Conservation (phyloP, 2,113 vertebrate species). For the Manacus vitellinus region DNA sequence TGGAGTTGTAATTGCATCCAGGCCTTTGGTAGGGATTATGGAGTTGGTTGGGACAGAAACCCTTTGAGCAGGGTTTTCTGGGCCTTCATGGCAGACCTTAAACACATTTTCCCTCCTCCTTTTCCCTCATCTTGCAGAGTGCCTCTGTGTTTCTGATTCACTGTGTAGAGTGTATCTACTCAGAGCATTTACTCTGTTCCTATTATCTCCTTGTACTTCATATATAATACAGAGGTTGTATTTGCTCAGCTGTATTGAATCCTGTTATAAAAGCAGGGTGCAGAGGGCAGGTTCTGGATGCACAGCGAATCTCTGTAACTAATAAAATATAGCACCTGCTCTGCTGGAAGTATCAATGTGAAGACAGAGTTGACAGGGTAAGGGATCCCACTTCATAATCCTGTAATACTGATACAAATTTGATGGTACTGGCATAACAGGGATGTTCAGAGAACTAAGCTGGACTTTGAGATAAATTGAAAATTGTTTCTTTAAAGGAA, state of each 20-base stretch:
- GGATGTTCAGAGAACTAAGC: neutral
- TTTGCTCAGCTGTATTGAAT: slow-evolving; percentile 46
- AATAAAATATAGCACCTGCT: neutral
- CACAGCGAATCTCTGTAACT: slow-evolving; percentile 25
- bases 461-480: slow-evolving; percentile 7
- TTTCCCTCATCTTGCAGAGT: neutral
- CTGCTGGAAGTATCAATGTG: neutral
- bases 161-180: neutral
- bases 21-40: neutral
- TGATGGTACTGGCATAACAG: neutral
- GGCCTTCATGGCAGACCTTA: neutral
- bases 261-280: slow-evolving; percentile 28
- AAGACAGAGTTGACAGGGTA: slow-evolving; percentile 21
- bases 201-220: slow-evolving; percentile 6
- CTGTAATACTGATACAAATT: neutral
- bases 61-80: neutral
- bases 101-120: neutral
- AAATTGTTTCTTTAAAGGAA: neutral
- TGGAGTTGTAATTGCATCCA: neutral
- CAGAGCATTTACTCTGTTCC: neutral
- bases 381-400: slow-evolving; percentile 29
- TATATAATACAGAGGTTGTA: slow-evolving; percentile 19
- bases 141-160: neutral
- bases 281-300: slow-evolving; percentile 21
- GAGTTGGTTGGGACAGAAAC: neutral